Base-by-base conservation (phyloP, 1,140 invertebrate genomes). In the Aradophagus sp. region DNA sequence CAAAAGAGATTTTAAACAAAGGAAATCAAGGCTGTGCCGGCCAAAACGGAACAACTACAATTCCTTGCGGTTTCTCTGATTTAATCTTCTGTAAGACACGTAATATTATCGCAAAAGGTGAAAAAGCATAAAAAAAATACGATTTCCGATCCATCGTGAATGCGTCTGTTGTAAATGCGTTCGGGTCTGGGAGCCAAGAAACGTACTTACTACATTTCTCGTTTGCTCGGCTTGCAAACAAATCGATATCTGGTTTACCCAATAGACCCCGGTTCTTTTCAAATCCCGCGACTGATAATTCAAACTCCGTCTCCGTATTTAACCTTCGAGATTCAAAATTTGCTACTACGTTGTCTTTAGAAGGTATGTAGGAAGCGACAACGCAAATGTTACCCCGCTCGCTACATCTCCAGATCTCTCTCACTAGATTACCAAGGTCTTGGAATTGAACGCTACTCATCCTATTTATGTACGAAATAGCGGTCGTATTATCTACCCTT, bases 391-490 rank as follows among this genome's bases (percentile, higher is more conserved):
- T 68, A 12, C 76, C 56, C 1, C 23, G 16, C 52, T 84, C 78
- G 41, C 78, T 79, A 77, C 78, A 85, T 38, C 77, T 73, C 73
- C 74, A 77, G 14, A 80, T 61, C 13, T 70, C 13, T 20, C 38
- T 52, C 13, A 71, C 11, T 0, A 82, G n/a, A 2, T 62, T 6
- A 50, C 68, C 78, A n/a, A 83, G 36, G 19, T 80, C 59, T 0
- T 58, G 67, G 39, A 52, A 80, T 58, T 77, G 79, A 16, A 82
- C 50, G 2, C 80, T 75, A 0, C 78, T 78, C 75, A 80, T 78
- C 12, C 73, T 45, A 47, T 84, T 81, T 5, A 83, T 70, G 27
- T 83, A 79, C 5, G 76, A 73, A 10, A 84, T 74, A 1, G 83
- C 80, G 1, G 79, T 85, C 0, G 76, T 77, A 48, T 77, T 78